Evolutionary conservation across 2,888 invertebrate genomes (phyloP).

Genomic region (Agriopis leucophaearia): DNA sequence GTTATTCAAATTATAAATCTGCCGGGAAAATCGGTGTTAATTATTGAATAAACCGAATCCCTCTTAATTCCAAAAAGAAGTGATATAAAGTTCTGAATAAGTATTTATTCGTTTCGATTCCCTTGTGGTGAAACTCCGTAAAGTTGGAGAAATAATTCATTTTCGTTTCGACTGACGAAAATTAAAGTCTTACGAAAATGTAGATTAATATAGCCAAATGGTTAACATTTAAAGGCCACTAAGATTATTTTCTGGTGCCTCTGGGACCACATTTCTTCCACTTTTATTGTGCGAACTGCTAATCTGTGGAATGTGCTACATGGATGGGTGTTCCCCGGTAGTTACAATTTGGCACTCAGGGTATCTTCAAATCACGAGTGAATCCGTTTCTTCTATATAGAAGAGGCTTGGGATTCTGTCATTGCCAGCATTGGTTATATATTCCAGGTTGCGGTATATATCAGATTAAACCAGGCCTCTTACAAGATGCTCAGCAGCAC

Average conservation of each 20-base stretch:
- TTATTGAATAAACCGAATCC: conserved; percentile 35
- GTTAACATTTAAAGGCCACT: conserved; percentile 6
- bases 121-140: conserved; percentile 30
- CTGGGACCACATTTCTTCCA: too few species aligned
- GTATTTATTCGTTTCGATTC: conserved; percentile 35
- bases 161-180: conserved; percentile 20
- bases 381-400: too few species aligned
- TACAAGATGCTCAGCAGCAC: too few species aligned
- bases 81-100: conserved; percentile 34
- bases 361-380: too few species aligned
- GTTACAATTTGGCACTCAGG: too few species aligned
- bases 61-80: conserved; percentile 32
- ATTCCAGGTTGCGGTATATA: too few species aligned
- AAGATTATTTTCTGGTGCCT: neutral
- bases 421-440: too few species aligned
- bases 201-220: conserved; percentile 8
- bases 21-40: conserved; percentile 31
- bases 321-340: too few species aligned
- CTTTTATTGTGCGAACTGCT: too few species aligned
- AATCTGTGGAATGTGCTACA: too few species aligned
- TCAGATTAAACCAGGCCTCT: too few species aligned
- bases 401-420: too few species aligned
- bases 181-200: conserved; percentile 21
- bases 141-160: conserved; percentile 21
- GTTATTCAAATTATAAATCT: conserved; percentile 28